Conservation (phyloP, 1,140 invertebrate genomes). For the Lithobius niger region DNA sequence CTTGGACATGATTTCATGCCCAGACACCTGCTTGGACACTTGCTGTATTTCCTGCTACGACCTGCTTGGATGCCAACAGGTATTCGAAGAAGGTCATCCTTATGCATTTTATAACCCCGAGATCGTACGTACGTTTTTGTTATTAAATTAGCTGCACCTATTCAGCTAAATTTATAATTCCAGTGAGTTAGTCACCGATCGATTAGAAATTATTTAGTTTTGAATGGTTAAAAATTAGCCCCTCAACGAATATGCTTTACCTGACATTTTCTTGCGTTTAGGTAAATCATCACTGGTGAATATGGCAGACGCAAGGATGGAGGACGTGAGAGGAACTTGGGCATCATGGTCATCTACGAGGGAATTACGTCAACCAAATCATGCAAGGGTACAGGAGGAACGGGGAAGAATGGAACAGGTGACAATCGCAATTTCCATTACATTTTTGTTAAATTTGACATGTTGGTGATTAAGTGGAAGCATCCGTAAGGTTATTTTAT, state of each 20-base stretch:
- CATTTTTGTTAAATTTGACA: too few species aligned
- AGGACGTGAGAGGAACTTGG: not conserved
- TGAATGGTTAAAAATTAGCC: not conserved
- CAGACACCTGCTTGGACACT: too few species aligned
- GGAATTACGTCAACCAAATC: too few species aligned
- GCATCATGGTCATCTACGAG: too few species aligned
- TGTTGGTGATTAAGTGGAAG: too few species aligned
- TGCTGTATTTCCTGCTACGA: too few species aligned
- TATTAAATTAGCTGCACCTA: not conserved
- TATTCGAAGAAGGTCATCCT: not conserved
- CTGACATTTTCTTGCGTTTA: constrained; percentile 4
- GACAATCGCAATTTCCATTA: too few species aligned
- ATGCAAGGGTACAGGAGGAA: too few species aligned
- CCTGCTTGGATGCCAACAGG: not conserved
- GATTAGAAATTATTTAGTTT: not conserved
- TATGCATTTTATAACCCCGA: not conserved
- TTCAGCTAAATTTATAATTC: not conserved
- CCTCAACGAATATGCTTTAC: not conserved
- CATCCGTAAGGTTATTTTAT: too few species aligned
- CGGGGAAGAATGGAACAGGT: too few species aligned
- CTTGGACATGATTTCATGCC: too few species aligned
- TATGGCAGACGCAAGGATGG: not conserved
- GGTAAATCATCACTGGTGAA: constrained; percentile 2
- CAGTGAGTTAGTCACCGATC: not conserved
- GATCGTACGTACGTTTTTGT: not conserved